Base-by-base conservation (phyloP, 2,888 invertebrate genomes). In the Scelioninae gen. 2 region DNA sequence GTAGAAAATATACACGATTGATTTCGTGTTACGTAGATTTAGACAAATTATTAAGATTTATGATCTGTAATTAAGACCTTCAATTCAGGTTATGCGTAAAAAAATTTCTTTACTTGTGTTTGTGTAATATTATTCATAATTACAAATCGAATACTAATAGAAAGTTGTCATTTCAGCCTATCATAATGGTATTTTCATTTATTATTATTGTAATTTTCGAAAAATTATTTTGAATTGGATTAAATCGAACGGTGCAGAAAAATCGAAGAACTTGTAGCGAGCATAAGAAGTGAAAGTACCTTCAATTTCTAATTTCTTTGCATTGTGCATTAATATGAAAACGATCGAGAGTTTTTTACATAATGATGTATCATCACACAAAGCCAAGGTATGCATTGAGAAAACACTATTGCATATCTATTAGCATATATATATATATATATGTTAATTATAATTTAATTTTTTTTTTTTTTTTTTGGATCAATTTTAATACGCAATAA, bases 231-330 rank as follows among this genome's bases (percentile, higher is more conserved):
- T 11, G 16, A 28, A 28, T 46, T 39, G 35, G 15, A 18, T 41
- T 19, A 33, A 31, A 57, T 31, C 33, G 39, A 53, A 1, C 15
- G 15, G n/a, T 37, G 37, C 33, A n/a, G 15, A 46, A 65, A 57
- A 50, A 50, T 45, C 19, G 3, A 28, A 31, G 39, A 9, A 39
- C 45, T 57, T 25, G 33, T 31, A 18, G 33, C 31, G 41, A 35
- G 43, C 33, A 61, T 19, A 61, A 52, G 45, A 60, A 69, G 61
- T 53, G 69, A 61, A 69, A 69, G 69, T 61, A 37, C 5, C 18
- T 25, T 25, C 35, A 58, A 53, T 64, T 70, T 70, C 63, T 70
- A 70, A 64, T 64, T 63, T 70, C 70, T 52, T 63, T 57, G 45
- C 35, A 50, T 64, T 64, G 57, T 41, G 55, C 45, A 69, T 69